Evolutionary conservation across 1,140 invertebrate genomes (phyloP).

Genomic region (Asobara japonica): DNA sequence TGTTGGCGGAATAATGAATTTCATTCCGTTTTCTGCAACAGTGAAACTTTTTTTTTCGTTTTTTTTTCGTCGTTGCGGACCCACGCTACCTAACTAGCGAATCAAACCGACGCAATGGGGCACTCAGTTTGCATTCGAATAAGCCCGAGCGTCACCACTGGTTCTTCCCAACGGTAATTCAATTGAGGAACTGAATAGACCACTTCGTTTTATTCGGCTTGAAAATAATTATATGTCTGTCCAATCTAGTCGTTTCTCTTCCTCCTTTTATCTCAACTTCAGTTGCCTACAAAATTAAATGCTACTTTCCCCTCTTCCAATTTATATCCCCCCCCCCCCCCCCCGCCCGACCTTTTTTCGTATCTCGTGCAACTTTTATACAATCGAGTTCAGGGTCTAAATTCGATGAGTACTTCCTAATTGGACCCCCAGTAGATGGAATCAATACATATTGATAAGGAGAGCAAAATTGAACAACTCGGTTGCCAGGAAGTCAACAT

Average conservation of each 20-base stretch:
- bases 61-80: not conserved
- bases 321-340: not conserved
- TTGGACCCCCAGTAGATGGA: too few relatives aligned
- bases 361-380: too few relatives aligned
- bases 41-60: not conserved
- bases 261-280: conserved; percentile 9
- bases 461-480: too few relatives aligned
- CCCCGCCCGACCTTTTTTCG: not conserved
- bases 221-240: conserved; percentile 31
- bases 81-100: not conserved
- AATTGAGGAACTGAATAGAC: conserved; percentile 30
- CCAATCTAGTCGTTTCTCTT: conserved; percentile 15
- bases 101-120: not conserved
- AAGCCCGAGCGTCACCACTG: not conserved
- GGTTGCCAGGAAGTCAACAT: too few relatives aligned
- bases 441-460: too few relatives aligned
- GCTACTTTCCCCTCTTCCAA: conserved; percentile 1
- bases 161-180: conserved; percentile 25
- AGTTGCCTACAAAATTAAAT: conserved; percentile 9
- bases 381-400: too few relatives aligned
- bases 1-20: not conserved
- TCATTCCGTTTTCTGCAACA: not conserved
- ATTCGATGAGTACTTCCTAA: too few relatives aligned
- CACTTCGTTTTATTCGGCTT: conserved; percentile 24
- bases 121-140: conserved; percentile 29